Percentiles rank a stretch among this genome's conserved stretches.
These are phyloP conservation scores for Drosophila simulans DNA, from an alignment of 1,140 invertebrate genomes.

Conservation along the genomic window DNA sequence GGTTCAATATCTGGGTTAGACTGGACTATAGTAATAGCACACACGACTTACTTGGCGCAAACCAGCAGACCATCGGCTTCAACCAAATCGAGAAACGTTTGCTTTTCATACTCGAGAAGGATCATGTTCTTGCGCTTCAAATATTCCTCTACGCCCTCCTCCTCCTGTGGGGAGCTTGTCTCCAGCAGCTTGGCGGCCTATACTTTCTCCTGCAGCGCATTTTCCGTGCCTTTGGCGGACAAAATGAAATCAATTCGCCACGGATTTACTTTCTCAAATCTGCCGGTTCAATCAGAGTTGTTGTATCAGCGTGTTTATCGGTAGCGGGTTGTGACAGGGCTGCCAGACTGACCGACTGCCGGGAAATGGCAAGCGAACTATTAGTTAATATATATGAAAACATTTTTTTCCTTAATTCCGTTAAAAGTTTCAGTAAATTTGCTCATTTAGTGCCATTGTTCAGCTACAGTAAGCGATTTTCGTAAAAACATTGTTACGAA, in stretches of 20 bases:
- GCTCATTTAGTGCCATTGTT: neutral
- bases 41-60: constrained; percentile 90
- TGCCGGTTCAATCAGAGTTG: constrained; percentile 33
- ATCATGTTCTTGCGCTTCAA: constrained; percentile 67
- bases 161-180: constrained; percentile 27
- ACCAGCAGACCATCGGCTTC: constrained; percentile 95
- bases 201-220: neutral
- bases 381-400: neutral
- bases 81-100: constrained; percentile 95
- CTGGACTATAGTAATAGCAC: neutral
- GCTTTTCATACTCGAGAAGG: constrained; percentile 95
- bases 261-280: constrained; percentile 1
- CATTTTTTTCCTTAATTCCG: too few relatives aligned
- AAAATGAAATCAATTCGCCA: constrained; percentile 5
- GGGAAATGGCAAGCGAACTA: neutral
- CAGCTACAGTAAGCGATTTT: too few relatives aligned
- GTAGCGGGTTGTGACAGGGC: neutral
- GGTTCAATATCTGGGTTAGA: neutral
- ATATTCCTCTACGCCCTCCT: constrained; percentile 80
- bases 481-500: too few relatives aligned
- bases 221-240: constrained; percentile 9
- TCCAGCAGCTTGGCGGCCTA: neutral
- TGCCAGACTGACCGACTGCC: neutral
- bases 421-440: neutral
- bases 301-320: constrained; percentile 1